phyloP scores from a whole-genome alignment of 2,113 vertebrate genomes.

The Chiloscyllium plagiosum region DNA sequence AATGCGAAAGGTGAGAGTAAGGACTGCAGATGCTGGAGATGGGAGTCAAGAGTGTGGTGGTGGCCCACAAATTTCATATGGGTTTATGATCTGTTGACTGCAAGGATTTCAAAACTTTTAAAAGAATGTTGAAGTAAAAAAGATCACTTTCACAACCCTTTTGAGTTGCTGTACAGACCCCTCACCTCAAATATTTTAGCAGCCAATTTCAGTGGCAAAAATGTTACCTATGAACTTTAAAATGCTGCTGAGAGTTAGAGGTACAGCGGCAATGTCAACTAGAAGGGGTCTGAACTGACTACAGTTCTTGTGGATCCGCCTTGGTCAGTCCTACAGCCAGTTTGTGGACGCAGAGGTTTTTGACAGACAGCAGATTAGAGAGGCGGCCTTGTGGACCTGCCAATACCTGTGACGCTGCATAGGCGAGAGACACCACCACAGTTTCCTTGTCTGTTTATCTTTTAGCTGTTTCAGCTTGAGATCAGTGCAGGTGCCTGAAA shows the following conservation, averaged over 20 bases:
- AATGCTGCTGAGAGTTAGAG: not conserved
- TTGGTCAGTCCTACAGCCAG: not conserved
- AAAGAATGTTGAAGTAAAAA: not conserved
- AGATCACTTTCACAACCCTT: not conserved
- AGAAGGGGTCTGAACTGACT: not conserved
- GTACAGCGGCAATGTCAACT: not conserved
- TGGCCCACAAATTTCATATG: not conserved
- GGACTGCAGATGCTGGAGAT: no score
- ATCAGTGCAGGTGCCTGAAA: not conserved
- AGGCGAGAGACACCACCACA: not conserved
- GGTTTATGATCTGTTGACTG: not conserved
- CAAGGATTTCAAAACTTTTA: not conserved
- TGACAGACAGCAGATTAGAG: not conserved
- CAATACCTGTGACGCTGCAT: not conserved
- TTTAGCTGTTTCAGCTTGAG: not conserved
- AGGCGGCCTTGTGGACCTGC: not conserved
- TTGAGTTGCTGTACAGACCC: not conserved
- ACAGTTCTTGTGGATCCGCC: not conserved
- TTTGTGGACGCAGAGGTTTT: no score
- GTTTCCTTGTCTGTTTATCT: not conserved
- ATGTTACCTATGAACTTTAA: not conserved
- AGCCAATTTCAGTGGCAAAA: not conserved
- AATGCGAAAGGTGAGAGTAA: not conserved
- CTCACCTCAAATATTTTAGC: not conserved
- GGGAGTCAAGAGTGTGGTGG: not conserved